phyloP scores from a whole-genome alignment of 1,140 invertebrate genomes.

The Harpegnathos saltator region DNA sequence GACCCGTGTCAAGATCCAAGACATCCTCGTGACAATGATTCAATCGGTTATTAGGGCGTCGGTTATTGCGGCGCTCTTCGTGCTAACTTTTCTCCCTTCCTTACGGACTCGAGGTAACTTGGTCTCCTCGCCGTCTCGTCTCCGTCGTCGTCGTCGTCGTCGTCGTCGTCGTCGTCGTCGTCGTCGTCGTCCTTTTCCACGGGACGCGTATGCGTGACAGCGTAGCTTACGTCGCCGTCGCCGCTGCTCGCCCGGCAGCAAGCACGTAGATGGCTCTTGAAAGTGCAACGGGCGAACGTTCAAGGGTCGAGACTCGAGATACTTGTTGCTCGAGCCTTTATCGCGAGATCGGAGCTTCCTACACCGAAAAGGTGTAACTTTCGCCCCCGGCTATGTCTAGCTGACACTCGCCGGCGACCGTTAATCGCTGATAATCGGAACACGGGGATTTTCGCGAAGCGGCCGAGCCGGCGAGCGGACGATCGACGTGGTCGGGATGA shows the following conservation, averaged over 20 bases:
- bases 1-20: too few relatives aligned
- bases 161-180: too few relatives aligned
- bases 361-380: slow-evolving; percentile 1
- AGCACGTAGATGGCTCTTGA: slow-evolving; percentile 21
- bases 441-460: too few relatives aligned
- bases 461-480: too few relatives aligned
- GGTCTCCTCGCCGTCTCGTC: too few relatives aligned
- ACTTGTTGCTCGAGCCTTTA: slow-evolving; percentile 24
- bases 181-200: not conserved
- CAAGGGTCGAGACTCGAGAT: slow-evolving; percentile 12
- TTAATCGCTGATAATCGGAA: not conserved
- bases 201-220: not conserved
- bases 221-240: not conserved
- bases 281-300: slow-evolving; percentile 21
- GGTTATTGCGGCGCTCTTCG: too few relatives aligned
- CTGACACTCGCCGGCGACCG: not conserved
- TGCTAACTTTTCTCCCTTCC: not conserved
- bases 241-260: not conserved
- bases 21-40: too few relatives aligned
- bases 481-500: too few relatives aligned
- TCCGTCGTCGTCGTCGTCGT: too few relatives aligned
- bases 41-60: too few relatives aligned
- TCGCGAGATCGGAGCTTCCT: slow-evolving; percentile 1
- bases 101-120: not conserved
- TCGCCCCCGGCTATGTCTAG: not conserved